These are phyloP conservation scores for Drosophila ogumai DNA, from an alignment of 1,140 invertebrate species.

Conservation along the genomic window DNA sequence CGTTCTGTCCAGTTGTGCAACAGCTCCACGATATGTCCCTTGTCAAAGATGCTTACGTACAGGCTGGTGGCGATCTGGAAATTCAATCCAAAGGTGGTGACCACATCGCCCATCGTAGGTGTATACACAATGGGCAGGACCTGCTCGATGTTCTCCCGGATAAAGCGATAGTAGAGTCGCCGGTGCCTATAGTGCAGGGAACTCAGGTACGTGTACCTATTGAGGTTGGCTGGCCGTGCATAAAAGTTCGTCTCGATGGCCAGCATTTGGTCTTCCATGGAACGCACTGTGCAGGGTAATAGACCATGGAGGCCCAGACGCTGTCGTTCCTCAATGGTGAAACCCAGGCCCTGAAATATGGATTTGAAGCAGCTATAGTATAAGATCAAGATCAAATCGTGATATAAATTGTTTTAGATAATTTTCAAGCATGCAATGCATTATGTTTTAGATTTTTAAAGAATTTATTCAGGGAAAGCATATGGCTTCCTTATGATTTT, in stretches of 20 bases:
- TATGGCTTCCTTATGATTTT: background rate
- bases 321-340: conserved; percentile 50
- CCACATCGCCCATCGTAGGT: conserved; percentile 89
- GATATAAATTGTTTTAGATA: background rate
- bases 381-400: too few species aligned
- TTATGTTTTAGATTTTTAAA: background rate
- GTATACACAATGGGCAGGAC: conserved; percentile 89
- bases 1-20: conserved; percentile 82
- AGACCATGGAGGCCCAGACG: conserved; percentile 90
- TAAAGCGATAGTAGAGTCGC: conserved; percentile 96
- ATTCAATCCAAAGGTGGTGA: conserved; percentile 85
- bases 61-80: conserved; percentile 91
- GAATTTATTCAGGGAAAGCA: background rate
- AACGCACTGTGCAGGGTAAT: conserved; percentile 92
- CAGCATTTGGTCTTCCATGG: conserved; percentile 92
- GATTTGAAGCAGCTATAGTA: background rate
- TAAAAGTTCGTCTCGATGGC: conserved; percentile 91
- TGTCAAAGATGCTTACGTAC: conserved; percentile 98
- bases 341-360: conserved; percentile 45
- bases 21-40: conserved; percentile 94
- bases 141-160: conserved; percentile 94
- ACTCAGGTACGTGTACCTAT: conserved; percentile 94
- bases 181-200: conserved; percentile 94
- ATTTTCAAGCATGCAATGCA: background rate
- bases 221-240: conserved; percentile 91